A percentile compares a stretch with the other conserved stretches of the same genome.
These are phyloP conservation scores for Dermatemys mawii DNA, from an alignment of 2,113 vertebrate species.

Conservation along the genomic window DNA sequence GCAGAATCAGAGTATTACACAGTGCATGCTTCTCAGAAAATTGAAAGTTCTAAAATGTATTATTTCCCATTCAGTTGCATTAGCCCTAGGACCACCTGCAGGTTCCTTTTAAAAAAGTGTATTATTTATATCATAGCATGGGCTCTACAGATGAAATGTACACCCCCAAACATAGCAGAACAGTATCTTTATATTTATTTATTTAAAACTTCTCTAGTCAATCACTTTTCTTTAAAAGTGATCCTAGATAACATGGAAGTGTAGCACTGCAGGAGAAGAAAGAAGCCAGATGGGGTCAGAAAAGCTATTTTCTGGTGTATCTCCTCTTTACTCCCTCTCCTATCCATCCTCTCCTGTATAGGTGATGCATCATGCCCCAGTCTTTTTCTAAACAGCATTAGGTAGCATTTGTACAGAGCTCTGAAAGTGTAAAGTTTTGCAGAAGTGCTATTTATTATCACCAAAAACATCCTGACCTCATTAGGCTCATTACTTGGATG, in stretches of 20 bases:
- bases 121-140: background rate
- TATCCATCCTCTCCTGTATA: background rate
- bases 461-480: background rate
- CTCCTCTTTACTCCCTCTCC: constrained; percentile 52
- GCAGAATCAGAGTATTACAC: background rate
- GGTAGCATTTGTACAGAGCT: background rate
- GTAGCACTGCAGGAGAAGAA: constrained; percentile 11
- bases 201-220: constrained; percentile 7
- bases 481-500: background rate
- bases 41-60: background rate
- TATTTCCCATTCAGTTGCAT: background rate
- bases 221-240: background rate
- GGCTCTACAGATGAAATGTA: background rate
- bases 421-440: background rate
- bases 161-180: background rate
- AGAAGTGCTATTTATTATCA: background rate
- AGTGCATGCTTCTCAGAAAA: background rate
- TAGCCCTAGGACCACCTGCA: background rate
- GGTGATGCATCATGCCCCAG: background rate
- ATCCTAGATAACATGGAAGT: background rate
- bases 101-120: background rate
- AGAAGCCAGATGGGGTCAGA: constrained; percentile 29
- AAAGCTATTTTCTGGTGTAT: constrained; percentile 35
- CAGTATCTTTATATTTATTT: background rate
- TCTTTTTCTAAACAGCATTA: background rate